Evolutionary conservation across 2,888 invertebrate species (phyloP), one percentile per base, ranked within the genome.

Genomic region (Corbicula japonica): DNA sequence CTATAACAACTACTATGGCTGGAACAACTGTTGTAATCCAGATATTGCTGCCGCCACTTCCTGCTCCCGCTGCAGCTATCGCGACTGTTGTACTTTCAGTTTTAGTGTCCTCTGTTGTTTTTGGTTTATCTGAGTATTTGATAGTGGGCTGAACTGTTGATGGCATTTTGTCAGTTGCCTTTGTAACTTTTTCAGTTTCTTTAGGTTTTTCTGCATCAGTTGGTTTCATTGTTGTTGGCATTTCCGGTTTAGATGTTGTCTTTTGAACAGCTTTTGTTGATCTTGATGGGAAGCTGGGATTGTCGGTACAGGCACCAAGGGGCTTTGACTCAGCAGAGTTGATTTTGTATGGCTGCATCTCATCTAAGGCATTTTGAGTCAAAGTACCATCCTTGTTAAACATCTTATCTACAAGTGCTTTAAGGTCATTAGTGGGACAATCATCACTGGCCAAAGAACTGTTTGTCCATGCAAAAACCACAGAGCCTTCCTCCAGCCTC

Each of bases 21-120:
- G 99, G 98, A 74, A 98, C 95, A 48, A 98, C 96, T 85, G 97
- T 97, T 12, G 98, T 98, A 63, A 95, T 93, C 84, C 95, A 93
- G 72, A 95, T 86, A 78, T 91, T 89, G 69, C 83, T 80, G 15
- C 90, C 89, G 41, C 87, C 87, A 35, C 76, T 71, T 0, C 74
- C 80, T 28, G 69, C 85, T n/a, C 73, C 84, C 1, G 80, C 82
- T 0, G 85, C 85, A 15, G 76, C 83, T 1, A 52, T 76, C 32
- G 23, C 61, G 15, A 56, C 50, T 28, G 80, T 74, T 38, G 83
- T 76, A 4, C 56, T 48, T 15, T 68, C 62, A 15, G 46, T 56
- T 54, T 41, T 50, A 32, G 23, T 23, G 54, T 54, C n/a, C 46
- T n/a, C 60, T 54, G 66, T 69, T 28, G 56, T 63, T 32, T 38